phyloP scores from a whole-genome alignment of 2,797 vertebrate species.

The Rhyacichthys aspro region DNA sequence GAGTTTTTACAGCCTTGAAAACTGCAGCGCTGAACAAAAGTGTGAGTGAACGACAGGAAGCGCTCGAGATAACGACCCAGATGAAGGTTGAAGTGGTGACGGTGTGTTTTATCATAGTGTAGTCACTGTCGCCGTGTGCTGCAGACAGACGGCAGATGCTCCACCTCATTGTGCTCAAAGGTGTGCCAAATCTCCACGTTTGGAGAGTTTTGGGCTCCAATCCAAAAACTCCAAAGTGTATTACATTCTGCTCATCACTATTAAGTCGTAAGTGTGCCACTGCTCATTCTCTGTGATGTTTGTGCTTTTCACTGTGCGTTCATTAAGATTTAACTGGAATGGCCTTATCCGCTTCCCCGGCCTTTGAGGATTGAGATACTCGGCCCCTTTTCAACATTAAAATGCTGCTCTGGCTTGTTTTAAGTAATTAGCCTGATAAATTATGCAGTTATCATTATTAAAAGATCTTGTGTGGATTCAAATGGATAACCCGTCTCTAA shows the following conservation, averaged over 20 bases:
- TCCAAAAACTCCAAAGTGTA: too few relatives aligned
- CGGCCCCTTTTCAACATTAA: slow-evolving; percentile 33
- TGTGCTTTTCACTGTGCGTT: slow-evolving; percentile 8
- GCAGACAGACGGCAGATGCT: too few relatives aligned
- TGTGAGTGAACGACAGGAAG: not conserved
- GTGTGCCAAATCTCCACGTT: too few relatives aligned
- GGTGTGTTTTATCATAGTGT: not conserved
- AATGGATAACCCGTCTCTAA: slow-evolving; percentile 40
- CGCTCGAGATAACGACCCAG: not conserved
- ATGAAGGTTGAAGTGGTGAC: slow-evolving; percentile 1
- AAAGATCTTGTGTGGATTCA: slow-evolving; percentile 52
- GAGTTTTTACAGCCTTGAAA: not conserved
- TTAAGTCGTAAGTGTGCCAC: not conserved
- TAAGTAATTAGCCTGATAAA: slow-evolving; percentile 45
- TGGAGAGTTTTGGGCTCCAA: too few relatives aligned
- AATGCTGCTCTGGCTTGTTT: slow-evolving; percentile 35
- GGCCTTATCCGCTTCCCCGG: slow-evolving; percentile 2
- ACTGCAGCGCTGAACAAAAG: not conserved
- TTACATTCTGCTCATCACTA: too few relatives aligned
- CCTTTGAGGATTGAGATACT: slow-evolving; percentile 27
- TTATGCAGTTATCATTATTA: slow-evolving; percentile 60
- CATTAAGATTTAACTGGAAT: slow-evolving; percentile 41
- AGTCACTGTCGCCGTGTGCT: not conserved
- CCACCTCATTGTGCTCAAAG: too few relatives aligned
- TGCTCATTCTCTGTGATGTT: slow-evolving; percentile 19